Percentiles rank a stretch among this genome's conserved stretches.
phyloP scores from a whole-genome alignment of 2,113 vertebrate genomes.

The Odocoileus hemionus region DNA sequence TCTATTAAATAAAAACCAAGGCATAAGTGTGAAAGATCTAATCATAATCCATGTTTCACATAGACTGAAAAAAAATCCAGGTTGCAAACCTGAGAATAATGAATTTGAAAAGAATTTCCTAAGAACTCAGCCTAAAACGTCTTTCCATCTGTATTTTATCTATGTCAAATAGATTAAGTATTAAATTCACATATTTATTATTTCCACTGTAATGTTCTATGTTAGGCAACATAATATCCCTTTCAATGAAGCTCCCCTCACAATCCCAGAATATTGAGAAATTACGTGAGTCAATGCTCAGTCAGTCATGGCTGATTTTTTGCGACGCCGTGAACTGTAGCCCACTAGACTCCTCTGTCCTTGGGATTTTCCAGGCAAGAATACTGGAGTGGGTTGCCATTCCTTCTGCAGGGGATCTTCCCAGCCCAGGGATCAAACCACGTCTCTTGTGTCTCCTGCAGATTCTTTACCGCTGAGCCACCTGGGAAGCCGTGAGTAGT shows the following conservation, averaged over 20 bases:
- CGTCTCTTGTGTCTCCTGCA: background rate
- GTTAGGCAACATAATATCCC: background rate
- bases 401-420: background rate
- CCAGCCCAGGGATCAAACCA: background rate
- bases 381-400: background rate
- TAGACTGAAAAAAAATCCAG: background rate
- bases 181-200: slow-evolving; percentile 6
- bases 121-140: background rate
- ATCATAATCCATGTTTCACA: background rate
- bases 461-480: background rate
- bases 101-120: background rate
- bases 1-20: background rate
- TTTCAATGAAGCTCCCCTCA: background rate
- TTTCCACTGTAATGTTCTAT: background rate
- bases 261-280: background rate
- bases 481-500: background rate
- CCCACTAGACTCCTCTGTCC: background rate
- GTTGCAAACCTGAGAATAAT: background rate
- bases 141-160: background rate
- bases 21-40: background rate
- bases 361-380: background rate
- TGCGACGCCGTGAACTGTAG: background rate
- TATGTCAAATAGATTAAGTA: background rate
- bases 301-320: background rate
- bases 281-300: background rate